Percentiles rank a stretch among this genome's conserved stretches.
These are phyloP conservation scores for Pocota personata DNA, from an alignment of 2,888 invertebrate species.

Conservation along the genomic window DNA sequence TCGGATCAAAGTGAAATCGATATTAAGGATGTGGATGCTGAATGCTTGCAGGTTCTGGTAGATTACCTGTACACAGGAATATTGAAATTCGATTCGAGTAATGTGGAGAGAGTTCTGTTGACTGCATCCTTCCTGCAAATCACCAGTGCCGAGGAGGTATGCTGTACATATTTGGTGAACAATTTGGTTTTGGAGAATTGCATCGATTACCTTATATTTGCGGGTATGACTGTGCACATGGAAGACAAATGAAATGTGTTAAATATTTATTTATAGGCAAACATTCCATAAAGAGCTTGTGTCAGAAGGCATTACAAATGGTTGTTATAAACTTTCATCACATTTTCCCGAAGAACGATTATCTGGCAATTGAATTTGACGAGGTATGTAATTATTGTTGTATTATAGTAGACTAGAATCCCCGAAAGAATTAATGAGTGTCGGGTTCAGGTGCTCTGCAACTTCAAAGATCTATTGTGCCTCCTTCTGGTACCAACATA, in stretches of 20 bases:
- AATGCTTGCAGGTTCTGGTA: constrained; percentile 74
- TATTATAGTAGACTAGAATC: no score
- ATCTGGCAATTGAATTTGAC: constrained; percentile 59
- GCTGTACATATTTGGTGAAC: constrained; percentile 74
- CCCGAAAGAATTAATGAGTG: no score
- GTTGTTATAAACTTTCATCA: constrained; percentile 57
- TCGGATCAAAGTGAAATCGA: constrained; percentile 75
- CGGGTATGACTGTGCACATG: constrained; percentile 57
- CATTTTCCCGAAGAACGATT: constrained; percentile 50
- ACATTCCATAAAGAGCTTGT: constrained; percentile 53
- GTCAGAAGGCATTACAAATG: constrained; percentile 38
- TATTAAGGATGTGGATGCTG: constrained; percentile 75
- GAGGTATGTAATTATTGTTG: constrained; percentile 37
- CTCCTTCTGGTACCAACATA: no score
- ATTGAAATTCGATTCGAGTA: constrained; percentile 73
- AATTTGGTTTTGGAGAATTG: constrained; percentile 76
- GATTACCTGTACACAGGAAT: constrained; percentile 77
- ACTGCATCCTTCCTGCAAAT: constrained; percentile 76
- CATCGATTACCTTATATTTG: constrained; percentile 76
- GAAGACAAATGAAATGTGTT: background rate
- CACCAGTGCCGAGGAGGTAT: constrained; percentile 75
- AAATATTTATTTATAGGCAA: constrained; percentile 43
- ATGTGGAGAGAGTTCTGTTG: constrained; percentile 75
- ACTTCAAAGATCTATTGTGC: no score
- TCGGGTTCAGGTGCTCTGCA: no score